Evolutionary conservation across 2,888 invertebrate genomes (phyloP), one percentile per base, ranked within the genome.

Genomic region (Dusona sp.): DNA sequence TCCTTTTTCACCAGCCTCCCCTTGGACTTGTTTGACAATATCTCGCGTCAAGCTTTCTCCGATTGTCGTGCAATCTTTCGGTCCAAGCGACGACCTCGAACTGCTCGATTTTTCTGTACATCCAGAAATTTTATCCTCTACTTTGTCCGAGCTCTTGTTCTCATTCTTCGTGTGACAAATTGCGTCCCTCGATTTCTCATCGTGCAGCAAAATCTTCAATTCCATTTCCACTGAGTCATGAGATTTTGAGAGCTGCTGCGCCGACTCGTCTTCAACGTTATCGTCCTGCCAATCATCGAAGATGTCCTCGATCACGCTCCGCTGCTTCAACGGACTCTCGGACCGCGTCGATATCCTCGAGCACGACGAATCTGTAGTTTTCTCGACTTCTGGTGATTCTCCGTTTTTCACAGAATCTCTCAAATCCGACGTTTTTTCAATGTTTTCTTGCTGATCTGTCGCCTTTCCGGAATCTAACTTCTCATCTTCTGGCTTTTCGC

Each of bases 211-310:
- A 84, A 89, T 92, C 81, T 93, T 92, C 48, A 93, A 81, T 73
- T 94, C 92, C 72, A 92, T 89, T 81, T 94, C 93, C 1, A 94
- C 93, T 0, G 91, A 88, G 42, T 93, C 93, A 3, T 91, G 90
- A 0, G 87, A 75, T 54, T 90, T 91, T 0, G 88, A 61, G 7
- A 82, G 57, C 0, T 88, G 85, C 25, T 89, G 90, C 36, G 78
- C 83, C 13, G 80, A 68, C 16, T 90, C 90, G 13, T 93, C 94
- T 8, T 94, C 94, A 0, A 85, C 85, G 87, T 92, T 92, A 68
- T 94, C 94, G 64, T 92, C 94, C 9, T 91, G 91, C 94, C 94
- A 94, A 78, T 94, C 94, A 68, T 94, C 93, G 83, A 94, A 94
- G 11, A 94, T 94, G 79, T 93, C 93, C 83, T 94, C 93, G 79